Percentiles rank a stretch among this genome's conserved stretches.
Evolutionary conservation across 2,888 invertebrate species (phyloP).

Genomic region (Anthrax anthrax): DNA sequence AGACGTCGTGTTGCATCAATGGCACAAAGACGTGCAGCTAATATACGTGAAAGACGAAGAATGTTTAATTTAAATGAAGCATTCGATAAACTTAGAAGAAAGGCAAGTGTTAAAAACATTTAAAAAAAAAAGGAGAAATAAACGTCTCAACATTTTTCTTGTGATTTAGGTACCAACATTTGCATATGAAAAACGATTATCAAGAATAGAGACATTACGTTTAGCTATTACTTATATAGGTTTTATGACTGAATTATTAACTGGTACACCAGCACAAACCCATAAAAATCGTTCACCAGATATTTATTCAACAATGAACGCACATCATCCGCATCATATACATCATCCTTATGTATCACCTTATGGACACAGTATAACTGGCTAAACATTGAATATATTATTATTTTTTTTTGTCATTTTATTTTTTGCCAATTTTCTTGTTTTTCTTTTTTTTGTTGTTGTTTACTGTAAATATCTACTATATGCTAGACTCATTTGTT

Average conservation of each 20-base stretch:
- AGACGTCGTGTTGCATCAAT: constrained; percentile 78
- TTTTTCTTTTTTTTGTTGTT: too few species aligned
- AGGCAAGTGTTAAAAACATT: constrained; percentile 38
- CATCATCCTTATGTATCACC: constrained; percentile 32
- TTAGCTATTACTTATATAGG: constrained; percentile 92
- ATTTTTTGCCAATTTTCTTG: not conserved
- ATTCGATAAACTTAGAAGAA: constrained; percentile 80
- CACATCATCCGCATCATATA: constrained; percentile 32
- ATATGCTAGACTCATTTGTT: too few species aligned
- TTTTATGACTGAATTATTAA: constrained; percentile 85
- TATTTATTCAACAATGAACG: constrained; percentile 25
- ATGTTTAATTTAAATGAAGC: constrained; percentile 96
- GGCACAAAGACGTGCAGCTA: constrained; percentile 81
- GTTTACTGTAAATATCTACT: too few species aligned
- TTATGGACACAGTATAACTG: constrained; percentile 29
- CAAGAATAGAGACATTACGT: constrained; percentile 86
- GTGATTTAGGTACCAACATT: constrained; percentile 69
- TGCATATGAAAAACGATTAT: constrained; percentile 89
- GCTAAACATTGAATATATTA: constrained; percentile 3
- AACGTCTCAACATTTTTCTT: not conserved
- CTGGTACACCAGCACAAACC: constrained; percentile 42
- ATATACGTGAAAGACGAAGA: constrained; percentile 79
- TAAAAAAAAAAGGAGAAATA: not conserved
- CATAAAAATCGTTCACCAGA: constrained; percentile 28
- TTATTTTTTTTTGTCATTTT: constrained; percentile 3